These are phyloP conservation scores for Engraulis encrasicolus DNA, from an alignment of 2,113 vertebrate genomes.

Conservation along the genomic window DNA sequence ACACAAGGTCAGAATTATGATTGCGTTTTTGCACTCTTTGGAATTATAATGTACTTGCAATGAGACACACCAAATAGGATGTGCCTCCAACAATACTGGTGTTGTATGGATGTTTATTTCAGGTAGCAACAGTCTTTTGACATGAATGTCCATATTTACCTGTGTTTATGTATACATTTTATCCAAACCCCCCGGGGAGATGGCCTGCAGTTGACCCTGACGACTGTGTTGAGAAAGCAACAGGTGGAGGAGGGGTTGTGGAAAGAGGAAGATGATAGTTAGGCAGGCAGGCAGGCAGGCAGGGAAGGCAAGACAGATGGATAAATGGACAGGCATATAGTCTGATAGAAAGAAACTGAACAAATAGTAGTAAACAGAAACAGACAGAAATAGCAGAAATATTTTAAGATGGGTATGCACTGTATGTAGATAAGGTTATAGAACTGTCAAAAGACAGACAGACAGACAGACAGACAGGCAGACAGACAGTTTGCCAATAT, in stretches of 20 bases:
- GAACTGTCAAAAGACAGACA: neutral
- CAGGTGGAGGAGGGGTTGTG: conserved; percentile 47
- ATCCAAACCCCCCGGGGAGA: conserved; percentile 81
- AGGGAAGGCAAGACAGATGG: conserved; percentile 50
- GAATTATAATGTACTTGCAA: neutral
- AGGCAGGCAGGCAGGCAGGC: conserved; percentile 54
- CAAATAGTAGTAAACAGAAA: conserved; percentile 25
- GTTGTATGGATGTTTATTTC: conserved; percentile 29
- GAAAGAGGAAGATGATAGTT: conserved; percentile 1
- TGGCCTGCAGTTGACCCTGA: conserved; percentile 79
- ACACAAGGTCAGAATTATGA: too few species aligned
- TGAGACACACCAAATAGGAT: too few species aligned
- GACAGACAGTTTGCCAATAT: neutral
- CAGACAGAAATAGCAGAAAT: neutral
- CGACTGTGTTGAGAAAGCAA: conserved; percentile 79
- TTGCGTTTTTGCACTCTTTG: neutral
- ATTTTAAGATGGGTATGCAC: neutral
- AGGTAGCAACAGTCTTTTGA: conserved; percentile 46
- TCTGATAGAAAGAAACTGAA: conserved; percentile 24
- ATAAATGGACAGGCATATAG: neutral
- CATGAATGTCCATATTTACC: conserved; percentile 72
- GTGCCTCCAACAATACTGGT: neutral
- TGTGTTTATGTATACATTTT: conserved; percentile 83
- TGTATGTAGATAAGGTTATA: neutral
- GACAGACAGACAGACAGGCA: neutral